Base-by-base conservation (phyloP, 2,888 invertebrate species). In the Coronaproctus castanopsis region DNA sequence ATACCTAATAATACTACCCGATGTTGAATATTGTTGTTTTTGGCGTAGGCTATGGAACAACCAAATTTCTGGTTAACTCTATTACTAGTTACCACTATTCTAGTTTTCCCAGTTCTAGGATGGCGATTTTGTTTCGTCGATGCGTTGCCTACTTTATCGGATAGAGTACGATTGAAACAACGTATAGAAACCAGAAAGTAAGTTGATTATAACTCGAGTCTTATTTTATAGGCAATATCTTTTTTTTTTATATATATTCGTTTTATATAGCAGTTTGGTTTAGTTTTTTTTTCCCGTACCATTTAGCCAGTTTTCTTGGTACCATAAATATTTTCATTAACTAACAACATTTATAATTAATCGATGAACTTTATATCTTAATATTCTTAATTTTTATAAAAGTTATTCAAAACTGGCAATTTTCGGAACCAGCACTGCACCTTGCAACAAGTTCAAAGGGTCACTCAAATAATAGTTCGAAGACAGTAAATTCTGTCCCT, bases 101-200 rank as follows among this genome's bases (percentile, higher is more conserved):
- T 93, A 65, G 84, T 95, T 73, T 83, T 93, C 71, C 95, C 95
- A 59, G 87, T 95, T 67, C 79, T 95, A 66, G 90, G 91, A 64
- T 90, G 89, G 82, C 81, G 97, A 68, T 92, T 96, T 78, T 96
- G 93, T 76, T 85, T 87, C 72, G 80, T 89, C 66, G 87, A 91
- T 75, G 84, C 90, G 61, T 80, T 83, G 69, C 96, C 97, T 21
- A 91, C 91, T 61, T 77, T 98, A 65, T 85, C 90, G 3, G 96
- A 98, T 71, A 75, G 91, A 67, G 87, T 97, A 63, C 61, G 95
- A 59, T 80, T 92, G 69, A 83, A 85, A 75, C 87, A 81, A 71
- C 75, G 80, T 67, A 78, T 78, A 72, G 83, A 83, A 18, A 67
- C 67, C 58, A 68, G 69, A 63, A 70, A 70, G 71, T 71, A 66